Evolutionary conservation across 1,140 invertebrate species (phyloP).

Genomic region (Amyelois transitella): DNA sequence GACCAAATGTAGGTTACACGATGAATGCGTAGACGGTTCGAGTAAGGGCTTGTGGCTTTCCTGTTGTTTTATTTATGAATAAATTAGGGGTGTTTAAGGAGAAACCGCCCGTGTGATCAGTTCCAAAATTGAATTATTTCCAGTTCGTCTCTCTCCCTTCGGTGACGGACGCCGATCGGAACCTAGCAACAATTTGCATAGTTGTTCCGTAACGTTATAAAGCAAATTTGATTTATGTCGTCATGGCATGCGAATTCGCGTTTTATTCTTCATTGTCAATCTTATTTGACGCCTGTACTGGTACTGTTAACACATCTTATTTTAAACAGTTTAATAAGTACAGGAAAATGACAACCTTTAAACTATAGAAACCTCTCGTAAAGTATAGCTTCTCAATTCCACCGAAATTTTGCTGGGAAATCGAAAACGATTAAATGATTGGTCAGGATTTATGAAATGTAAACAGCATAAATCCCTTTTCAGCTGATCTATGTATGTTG

Average conservation of each 20-base stretch:
- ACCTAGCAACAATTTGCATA: constrained; percentile 30
- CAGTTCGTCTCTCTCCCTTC: constrained; percentile 19
- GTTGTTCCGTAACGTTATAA: constrained; percentile 21
- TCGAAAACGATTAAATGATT: neutral
- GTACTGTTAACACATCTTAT: neutral
- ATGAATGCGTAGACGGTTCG: neutral
- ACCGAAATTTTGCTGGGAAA: neutral
- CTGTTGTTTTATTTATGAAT: constrained; percentile 33
- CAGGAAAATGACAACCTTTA: too few relatives aligned
- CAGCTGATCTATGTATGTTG: constrained; percentile 20
- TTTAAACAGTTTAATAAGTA: too few relatives aligned
- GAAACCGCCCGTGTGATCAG: constrained; percentile 27
- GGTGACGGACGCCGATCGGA: constrained; percentile 8
- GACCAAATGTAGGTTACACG: neutral
- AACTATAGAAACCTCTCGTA: too few relatives aligned
- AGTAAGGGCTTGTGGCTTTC: constrained; percentile 5
- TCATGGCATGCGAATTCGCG: constrained; percentile 1
- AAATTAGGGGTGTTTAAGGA: constrained; percentile 22
- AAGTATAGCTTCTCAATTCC: neutral
- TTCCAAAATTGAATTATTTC: constrained; percentile 45
- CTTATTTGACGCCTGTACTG: neutral
- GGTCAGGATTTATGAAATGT: neutral
- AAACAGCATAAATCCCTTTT: constrained; percentile 22
- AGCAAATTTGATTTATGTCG: constrained; percentile 28
- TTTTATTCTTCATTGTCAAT: neutral